Conservation (phyloP, 2,113 vertebrate genomes). For the Dendropsophus ebraccatus region DNA sequence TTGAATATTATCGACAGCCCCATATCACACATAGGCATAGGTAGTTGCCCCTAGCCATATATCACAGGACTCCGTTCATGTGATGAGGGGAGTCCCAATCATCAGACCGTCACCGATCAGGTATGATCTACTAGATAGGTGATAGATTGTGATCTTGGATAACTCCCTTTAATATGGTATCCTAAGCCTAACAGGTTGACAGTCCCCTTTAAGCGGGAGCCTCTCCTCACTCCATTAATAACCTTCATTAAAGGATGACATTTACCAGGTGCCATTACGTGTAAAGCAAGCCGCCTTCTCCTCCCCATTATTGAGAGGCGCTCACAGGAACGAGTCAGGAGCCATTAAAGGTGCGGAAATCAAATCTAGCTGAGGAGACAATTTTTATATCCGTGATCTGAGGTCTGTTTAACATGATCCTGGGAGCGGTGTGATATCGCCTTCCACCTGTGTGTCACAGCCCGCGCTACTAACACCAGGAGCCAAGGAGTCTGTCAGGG, state of each 20-base stretch:
- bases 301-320: conserved; percentile 26
- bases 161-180: not conserved
- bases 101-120: no score
- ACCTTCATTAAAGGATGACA: conserved; percentile 29
- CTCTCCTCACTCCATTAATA: not conserved
- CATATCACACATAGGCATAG: no score
- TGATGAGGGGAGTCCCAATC: no score
- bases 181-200: not conserved
- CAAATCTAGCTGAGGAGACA: conserved; percentile 43
- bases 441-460: conserved; percentile 38
- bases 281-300: conserved; percentile 22
- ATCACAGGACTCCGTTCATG: no score
- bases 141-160: no score
- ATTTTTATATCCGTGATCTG: conserved; percentile 42
- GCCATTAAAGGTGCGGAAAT: conserved; percentile 52
- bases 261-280: conserved; percentile 3
- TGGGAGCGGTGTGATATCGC: conserved; percentile 14
- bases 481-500: conserved; percentile 5
- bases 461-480: not conserved
- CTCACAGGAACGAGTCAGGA: not conserved
- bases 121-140: no score
- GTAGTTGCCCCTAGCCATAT: no score
- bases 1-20: no score
- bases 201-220: not conserved
- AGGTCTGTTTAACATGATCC: conserved; percentile 49